phyloP scores from a whole-genome alignment of 2,888 invertebrate genomes.

The Drosophila pseudotalamancana region DNA sequence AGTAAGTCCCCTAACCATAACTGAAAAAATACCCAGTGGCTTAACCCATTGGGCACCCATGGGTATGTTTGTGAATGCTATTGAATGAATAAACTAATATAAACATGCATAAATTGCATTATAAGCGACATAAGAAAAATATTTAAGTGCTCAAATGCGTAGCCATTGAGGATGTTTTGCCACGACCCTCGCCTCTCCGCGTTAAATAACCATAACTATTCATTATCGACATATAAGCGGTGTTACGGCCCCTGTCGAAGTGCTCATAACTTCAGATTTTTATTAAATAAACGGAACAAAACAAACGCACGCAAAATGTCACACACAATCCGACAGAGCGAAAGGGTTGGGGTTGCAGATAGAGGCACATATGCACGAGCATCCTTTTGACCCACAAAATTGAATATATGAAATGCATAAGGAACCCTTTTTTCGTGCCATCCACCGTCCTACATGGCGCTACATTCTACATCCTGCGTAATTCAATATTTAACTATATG shows the following conservation, averaged over 20 bases:
- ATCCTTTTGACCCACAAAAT: conserved; percentile 78
- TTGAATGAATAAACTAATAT: conserved; percentile 39
- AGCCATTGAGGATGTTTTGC: conserved; percentile 35
- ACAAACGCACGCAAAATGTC: conserved; percentile 59
- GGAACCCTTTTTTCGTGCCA: conserved; percentile 53
- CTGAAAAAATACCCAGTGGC: conserved; percentile 12
- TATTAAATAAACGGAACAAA: conserved; percentile 72
- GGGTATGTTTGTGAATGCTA: conserved; percentile 26
- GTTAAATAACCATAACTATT: conserved; percentile 78
- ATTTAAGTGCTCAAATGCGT: conserved; percentile 45
- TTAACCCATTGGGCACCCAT: conserved; percentile 50
- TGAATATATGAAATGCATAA: conserved; percentile 47
- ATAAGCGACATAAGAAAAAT: conserved; percentile 69
- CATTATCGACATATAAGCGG: conserved; percentile 76
- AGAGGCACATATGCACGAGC: conserved; percentile 43
- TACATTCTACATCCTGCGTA: conserved; percentile 66
- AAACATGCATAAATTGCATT: conserved; percentile 78
- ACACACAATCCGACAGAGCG: conserved; percentile 25
- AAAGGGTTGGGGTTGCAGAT: neutral
- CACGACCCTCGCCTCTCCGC: conserved; percentile 45
- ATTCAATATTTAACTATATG: conserved; percentile 82
- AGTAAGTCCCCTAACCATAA: conserved; percentile 26
- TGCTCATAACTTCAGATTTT: conserved; percentile 80
- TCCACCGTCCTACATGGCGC: conserved; percentile 14
- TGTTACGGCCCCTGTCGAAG: conserved; percentile 35